Conservation (phyloP, 2,888 invertebrate genomes). For the Syrphus vitripennis region DNA sequence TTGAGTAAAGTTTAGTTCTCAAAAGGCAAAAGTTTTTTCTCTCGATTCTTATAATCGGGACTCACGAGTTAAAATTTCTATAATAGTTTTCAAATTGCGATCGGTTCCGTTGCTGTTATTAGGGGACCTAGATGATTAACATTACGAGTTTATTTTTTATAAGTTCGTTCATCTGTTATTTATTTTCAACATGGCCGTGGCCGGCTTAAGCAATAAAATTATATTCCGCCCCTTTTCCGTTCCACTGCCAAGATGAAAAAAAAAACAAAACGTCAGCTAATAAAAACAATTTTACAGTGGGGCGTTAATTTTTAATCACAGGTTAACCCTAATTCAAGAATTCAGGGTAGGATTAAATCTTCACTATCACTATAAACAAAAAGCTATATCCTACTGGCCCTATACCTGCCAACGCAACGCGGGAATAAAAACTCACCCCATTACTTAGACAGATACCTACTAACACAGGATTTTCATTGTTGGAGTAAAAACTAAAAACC, state of each 20-base stretch:
- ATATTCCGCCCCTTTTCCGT: background rate
- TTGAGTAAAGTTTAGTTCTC: no score
- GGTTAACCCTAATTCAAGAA: constrained; percentile 67
- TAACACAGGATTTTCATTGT: constrained; percentile 60
- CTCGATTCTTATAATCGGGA: no score
- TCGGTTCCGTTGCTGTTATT: no score
- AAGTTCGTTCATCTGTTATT: no score
- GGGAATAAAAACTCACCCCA: constrained; percentile 15
- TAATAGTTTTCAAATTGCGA: no score
- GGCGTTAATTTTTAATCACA: constrained; percentile 67
- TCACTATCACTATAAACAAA: background rate
- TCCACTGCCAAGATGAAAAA: constrained; percentile 16
- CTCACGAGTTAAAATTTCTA: no score
- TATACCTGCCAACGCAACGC: background rate
- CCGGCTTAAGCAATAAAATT: no score
- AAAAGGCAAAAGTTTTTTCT: no score
- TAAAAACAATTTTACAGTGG: constrained; percentile 62
- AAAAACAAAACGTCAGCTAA: constrained; percentile 65
- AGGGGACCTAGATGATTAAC: no score
- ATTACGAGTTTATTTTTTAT: no score
- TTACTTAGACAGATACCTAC: constrained; percentile 25
- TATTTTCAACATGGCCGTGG: no score
- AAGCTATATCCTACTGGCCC: background rate
- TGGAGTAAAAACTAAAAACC: constrained; percentile 26
- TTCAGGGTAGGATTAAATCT: constrained; percentile 34